Evolutionary conservation across 2,797 vertebrate species (phyloP), one percentile per base, ranked within the genome.

Genomic region (Acanthornis magna): DNA sequence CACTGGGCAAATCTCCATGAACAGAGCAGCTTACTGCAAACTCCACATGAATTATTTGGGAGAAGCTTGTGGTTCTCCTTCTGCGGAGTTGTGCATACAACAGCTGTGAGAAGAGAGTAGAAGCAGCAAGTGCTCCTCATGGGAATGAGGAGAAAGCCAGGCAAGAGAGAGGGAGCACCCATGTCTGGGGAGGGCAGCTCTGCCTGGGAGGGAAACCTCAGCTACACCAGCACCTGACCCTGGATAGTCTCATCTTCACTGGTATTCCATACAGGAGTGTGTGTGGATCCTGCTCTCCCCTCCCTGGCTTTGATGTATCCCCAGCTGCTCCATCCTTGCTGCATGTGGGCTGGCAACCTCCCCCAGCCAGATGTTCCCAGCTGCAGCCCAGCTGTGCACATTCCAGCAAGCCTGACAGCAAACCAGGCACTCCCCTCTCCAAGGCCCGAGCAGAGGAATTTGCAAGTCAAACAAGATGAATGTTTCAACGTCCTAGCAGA

Each of bases 301-400:
- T 80, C 21, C 65, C 19, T 0, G 0, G 13, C 25, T 67, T 67
- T 38, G 82, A 42, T 67, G 42, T 42, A 50, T 16, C 81, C 9
- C 34, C 19, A 8, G 20, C 65, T 47, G 38, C 47, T 77, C 36
- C 6, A 3, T 25, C 74, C 78, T 34, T 10, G 2, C 51, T 5
- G 6, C 1, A 0, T 3, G 1, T 10, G 47, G 60, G 63, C 32
- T 29, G 50, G 42, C 17, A 14, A 29, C 29, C 29, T 0, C 1
- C 13, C 0, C 4, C 57, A 67, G 58, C 36, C 88, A 86, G 74
- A 22, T 63, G 66, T 81, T 45, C 34, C 19, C 89, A 89, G 80
- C 51, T 80, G 81, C 65, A 86, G 42, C 27, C 66, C 92, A 63
- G 66, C 45, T 72, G 50, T 20, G 48, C 2, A 3, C 3, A 1